Percentiles rank a stretch among this genome's conserved stretches.
phyloP scores from a whole-genome alignment of 2,888 invertebrate species.

The Tipula helvola region DNA sequence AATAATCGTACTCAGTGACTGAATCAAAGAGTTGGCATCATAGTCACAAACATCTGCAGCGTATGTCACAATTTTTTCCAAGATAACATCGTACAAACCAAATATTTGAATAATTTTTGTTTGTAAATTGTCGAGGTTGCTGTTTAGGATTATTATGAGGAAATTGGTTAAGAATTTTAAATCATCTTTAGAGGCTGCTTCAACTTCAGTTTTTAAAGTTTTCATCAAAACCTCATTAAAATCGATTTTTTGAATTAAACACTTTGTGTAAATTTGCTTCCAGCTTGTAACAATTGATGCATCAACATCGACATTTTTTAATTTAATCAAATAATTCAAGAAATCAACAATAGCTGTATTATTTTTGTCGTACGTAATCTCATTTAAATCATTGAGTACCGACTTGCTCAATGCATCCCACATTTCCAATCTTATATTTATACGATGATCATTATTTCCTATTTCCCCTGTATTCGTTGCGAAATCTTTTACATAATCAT shows the following conservation, averaged over 20 bases:
- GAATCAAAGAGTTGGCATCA: background rate
- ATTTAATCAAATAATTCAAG: background rate
- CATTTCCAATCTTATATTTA: background rate
- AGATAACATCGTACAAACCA: background rate
- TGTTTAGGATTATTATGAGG: background rate
- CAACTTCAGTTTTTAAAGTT: background rate
- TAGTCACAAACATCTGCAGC: background rate
- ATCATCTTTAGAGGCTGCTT: background rate
- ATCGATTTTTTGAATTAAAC: background rate
- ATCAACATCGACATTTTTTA: background rate
- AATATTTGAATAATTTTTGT: background rate
- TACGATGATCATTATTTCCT: background rate
- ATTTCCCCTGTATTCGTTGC: background rate
- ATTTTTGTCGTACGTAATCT: background rate
- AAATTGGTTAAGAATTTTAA: background rate
- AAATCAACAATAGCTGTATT: background rate
- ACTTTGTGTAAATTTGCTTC: background rate
- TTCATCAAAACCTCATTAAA: background rate
- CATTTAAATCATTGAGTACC: background rate
- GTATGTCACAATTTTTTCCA: background rate
- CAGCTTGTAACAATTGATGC: background rate
- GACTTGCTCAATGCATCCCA: background rate
- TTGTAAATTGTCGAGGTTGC: background rate
- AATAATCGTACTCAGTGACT: background rate
- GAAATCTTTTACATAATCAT: background rate